A percentile compares a stretch with the other conserved stretches of the same genome.
Conservation (phyloP, 2,113 vertebrate species). For the Antidorcas marsupialis region DNA sequence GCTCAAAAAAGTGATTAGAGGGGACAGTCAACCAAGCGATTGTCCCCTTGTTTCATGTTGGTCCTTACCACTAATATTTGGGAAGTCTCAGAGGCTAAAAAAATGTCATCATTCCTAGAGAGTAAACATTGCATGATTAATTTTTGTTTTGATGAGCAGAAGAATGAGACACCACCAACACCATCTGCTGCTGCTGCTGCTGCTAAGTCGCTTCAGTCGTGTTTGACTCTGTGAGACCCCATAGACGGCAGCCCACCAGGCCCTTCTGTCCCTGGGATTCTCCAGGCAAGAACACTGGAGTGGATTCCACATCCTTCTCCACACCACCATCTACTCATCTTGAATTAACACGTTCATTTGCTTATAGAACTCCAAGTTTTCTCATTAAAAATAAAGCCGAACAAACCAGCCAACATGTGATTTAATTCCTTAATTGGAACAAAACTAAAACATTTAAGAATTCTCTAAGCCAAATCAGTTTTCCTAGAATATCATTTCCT, state of each 20-base stretch:
- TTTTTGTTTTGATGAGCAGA: slow-evolving; percentile 11
- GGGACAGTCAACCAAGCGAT: not conserved
- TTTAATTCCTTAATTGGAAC: not conserved
- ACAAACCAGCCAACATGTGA: not conserved
- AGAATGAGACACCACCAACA: not conserved
- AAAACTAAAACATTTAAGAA: not conserved
- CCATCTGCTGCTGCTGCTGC: no score
- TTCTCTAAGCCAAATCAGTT: not conserved
- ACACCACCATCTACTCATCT: not conserved
- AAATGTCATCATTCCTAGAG: not conserved
- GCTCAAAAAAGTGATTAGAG: not conserved
- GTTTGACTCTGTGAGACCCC: not conserved
- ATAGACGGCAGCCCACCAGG: no score
- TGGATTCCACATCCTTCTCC: not conserved
- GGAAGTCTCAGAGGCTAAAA: not conserved
- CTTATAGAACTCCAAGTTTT: not conserved
- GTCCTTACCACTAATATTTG: not conserved
- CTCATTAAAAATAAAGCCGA: not conserved
- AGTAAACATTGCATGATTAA: not conserved
- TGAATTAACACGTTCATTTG: not conserved
- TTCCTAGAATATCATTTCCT: not conserved
- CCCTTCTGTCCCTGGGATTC: not conserved
- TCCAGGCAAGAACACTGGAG: not conserved
- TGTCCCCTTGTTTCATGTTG: not conserved
- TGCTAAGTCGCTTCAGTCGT: accelerated